These are phyloP conservation scores for Syndactyla subalaris DNA, from an alignment of 2,797 vertebrate species.

Conservation along the genomic window DNA sequence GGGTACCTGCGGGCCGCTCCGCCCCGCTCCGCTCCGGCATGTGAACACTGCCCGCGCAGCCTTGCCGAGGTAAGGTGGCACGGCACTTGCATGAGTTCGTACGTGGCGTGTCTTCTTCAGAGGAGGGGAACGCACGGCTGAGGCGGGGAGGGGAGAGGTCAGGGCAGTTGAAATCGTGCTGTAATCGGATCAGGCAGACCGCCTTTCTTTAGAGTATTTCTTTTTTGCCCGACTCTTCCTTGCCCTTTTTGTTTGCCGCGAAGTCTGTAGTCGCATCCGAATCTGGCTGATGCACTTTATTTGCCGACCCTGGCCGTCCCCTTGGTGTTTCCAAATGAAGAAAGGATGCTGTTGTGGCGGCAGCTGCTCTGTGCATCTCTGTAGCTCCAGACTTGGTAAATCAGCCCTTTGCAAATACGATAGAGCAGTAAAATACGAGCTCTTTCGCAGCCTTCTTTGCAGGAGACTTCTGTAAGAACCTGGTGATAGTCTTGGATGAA, in stretches of 20 bases:
- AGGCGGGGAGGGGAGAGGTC: neutral
- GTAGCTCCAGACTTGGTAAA: neutral
- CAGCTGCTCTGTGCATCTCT: neutral
- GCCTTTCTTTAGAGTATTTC: neutral
- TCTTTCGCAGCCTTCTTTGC: neutral
- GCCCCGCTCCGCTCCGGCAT: neutral
- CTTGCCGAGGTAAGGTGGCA: slow-evolving; percentile 37
- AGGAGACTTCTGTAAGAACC: neutral
- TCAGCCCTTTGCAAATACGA: too few relatives aligned
- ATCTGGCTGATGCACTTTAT: neutral
- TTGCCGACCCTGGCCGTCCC: neutral
- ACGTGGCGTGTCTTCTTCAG: neutral
- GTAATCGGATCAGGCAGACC: neutral
- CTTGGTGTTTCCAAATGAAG: neutral
- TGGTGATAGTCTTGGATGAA: neutral
- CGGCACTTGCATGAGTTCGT: fast-evolving
- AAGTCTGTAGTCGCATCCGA: neutral
- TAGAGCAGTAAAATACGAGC: neutral
- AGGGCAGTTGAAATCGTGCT: neutral
- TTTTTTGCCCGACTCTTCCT: neutral
- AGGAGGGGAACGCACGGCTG: neutral
- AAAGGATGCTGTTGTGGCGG: slow-evolving; percentile 14
- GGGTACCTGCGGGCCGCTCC: slow-evolving; percentile 77
- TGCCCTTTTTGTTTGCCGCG: neutral
- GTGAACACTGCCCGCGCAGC: neutral